Evolutionary conservation across 2,888 invertebrate genomes (phyloP).

Genomic region (Neoitamus cyanurus): DNA sequence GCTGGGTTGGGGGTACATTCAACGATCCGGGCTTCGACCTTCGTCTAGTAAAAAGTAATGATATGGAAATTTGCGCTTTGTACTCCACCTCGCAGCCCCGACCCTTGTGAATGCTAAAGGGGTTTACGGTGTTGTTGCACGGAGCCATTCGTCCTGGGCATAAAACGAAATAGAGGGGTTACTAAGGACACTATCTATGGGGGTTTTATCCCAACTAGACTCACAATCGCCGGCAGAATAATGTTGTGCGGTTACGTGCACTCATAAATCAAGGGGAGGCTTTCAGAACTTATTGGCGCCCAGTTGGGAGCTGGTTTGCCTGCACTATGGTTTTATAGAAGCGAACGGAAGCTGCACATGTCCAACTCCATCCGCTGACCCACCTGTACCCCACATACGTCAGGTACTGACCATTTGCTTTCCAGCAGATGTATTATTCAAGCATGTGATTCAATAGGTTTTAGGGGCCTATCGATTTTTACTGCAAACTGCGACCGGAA

Average conservation of each 20-base stretch:
- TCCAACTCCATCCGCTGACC: not conserved
- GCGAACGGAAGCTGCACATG: not conserved
- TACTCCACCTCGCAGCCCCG: not conserved
- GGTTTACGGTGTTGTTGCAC: not conserved
- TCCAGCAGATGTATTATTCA: not conserved
- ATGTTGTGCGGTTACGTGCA: not conserved
- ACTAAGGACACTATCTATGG: not conserved
- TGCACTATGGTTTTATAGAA: no score
- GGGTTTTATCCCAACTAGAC: not conserved
- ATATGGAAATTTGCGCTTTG: not conserved
- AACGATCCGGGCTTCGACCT: not conserved
- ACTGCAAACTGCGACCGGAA: not conserved
- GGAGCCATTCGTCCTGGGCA: not conserved
- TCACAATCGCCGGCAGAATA: not conserved
- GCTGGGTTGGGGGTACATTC: not conserved
- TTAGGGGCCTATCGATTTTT: not conserved
- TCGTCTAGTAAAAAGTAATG: not conserved
- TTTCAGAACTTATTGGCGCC: not conserved
- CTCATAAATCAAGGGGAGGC: not conserved
- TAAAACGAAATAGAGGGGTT: not conserved
- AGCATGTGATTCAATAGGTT: not conserved
- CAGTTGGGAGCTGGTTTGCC: not conserved
- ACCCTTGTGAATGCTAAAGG: not conserved
- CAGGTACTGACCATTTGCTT: not conserved
- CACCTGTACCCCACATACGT: no score